phyloP scores from a whole-genome alignment of 2,113 vertebrate species.

The Oostethus manadensis region DNA sequence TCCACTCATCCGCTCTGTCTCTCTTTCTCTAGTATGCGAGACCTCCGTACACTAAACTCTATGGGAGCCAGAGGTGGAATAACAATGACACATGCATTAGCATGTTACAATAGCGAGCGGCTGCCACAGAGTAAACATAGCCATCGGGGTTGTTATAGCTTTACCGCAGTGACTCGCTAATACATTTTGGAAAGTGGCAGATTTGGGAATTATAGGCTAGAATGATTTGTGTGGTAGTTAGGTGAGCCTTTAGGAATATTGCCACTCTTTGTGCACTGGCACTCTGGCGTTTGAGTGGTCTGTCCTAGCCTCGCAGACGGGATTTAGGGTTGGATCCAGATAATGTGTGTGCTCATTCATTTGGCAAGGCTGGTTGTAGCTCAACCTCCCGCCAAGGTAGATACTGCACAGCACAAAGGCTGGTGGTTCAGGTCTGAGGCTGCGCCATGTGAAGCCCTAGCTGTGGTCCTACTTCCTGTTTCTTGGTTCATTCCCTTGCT shows the following conservation, averaged over 20 bases:
- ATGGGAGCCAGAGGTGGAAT: conserved; percentile 52
- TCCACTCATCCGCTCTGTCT: conserved; percentile 8
- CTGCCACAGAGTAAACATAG: conserved; percentile 29
- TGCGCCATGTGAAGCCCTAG: conserved; percentile 31
- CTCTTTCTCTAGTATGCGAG: conserved; percentile 23
- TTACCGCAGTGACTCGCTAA: conserved; percentile 22
- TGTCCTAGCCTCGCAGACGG: conserved; percentile 34
- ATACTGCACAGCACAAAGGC: conserved; percentile 28
- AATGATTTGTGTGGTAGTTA: conserved; percentile 33
- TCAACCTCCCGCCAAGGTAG: conserved; percentile 45
- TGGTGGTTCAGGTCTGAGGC: conserved; percentile 24
- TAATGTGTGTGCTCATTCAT: conserved; percentile 40
- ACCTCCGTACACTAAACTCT: conserved; percentile 45
- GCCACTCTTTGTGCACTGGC: conserved; percentile 9
- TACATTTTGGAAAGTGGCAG: conserved; percentile 29
- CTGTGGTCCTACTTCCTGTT: conserved; percentile 14
- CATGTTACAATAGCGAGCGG: conserved; percentile 39
- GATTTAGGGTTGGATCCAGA: conserved; percentile 31
- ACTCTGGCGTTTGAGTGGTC: conserved; percentile 29
- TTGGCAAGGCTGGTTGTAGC: conserved; percentile 44
- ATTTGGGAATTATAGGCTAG: conserved; percentile 21
- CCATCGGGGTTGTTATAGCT: conserved; percentile 37
- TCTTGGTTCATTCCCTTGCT: conserved; percentile 17
- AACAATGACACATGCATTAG: conserved; percentile 44
- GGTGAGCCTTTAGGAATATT: conserved; percentile 14